phyloP scores from a whole-genome alignment of 2,113 vertebrate genomes.

The Xenopus borealis region DNA sequence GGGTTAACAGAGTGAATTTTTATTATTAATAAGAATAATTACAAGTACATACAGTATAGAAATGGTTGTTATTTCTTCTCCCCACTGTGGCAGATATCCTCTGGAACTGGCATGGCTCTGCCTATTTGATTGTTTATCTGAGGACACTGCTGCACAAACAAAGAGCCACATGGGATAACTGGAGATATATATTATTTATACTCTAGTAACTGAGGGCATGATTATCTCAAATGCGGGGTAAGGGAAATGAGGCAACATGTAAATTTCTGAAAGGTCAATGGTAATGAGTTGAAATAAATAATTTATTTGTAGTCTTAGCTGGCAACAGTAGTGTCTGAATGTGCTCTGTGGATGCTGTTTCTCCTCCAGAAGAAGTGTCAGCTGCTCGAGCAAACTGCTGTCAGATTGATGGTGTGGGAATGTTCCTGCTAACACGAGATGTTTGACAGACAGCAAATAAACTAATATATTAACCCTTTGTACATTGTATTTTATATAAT shows the following conservation, averaged over 20 bases:
- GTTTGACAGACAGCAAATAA: too few relatives aligned
- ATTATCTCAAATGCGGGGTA: conserved; percentile 43
- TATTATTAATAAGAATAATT: too few relatives aligned
- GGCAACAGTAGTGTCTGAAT: conserved; percentile 31
- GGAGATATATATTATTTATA: conserved; percentile 46
- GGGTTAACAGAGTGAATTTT: too few relatives aligned
- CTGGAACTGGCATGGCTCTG: conserved; percentile 7
- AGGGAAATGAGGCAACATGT: conserved; percentile 46
- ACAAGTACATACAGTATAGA: not conserved
- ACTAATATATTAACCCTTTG: too few relatives aligned
- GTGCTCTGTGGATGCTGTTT: conserved; percentile 13
- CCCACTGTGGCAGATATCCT: not conserved
- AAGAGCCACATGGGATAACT: conserved; percentile 34
- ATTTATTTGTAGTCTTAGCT: conserved; percentile 41
- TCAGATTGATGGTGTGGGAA: not conserved
- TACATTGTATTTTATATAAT: too few relatives aligned
- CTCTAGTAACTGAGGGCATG: conserved; percentile 41
- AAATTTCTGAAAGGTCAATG: conserved; percentile 45
- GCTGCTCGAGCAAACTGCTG: not conserved
- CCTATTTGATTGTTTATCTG: conserved; percentile 40
- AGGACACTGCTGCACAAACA: conserved; percentile 44
- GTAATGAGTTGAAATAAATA: conserved; percentile 46
- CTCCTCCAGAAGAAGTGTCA: conserved; percentile 1
- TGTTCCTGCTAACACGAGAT: too few relatives aligned
- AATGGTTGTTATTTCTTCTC: conserved; percentile 9